Evolutionary conservation across 2,797 vertebrate genomes (phyloP).

Genomic region (Lateolabrax maculatus): DNA sequence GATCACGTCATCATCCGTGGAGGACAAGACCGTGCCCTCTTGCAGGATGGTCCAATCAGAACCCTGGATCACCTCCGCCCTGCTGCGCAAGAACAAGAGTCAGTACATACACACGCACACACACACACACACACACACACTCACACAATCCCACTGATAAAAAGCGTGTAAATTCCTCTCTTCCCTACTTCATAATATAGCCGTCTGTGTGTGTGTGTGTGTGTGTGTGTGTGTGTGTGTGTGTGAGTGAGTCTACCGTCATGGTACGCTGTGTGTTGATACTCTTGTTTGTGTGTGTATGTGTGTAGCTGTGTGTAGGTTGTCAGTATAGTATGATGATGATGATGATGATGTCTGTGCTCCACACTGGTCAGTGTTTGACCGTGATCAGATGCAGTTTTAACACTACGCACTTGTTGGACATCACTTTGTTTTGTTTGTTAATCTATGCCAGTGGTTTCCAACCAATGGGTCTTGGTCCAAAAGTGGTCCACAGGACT

Average conservation of each 20-base stretch:
- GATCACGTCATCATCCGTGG: conserved; percentile 89
- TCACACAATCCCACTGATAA: not conserved
- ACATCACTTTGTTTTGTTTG: not conserved
- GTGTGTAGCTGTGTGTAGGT: too few relatives aligned
- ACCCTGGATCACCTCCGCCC: conserved; percentile 87
- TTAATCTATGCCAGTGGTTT: not conserved
- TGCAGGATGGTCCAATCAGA: conserved; percentile 91
- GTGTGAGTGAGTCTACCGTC: not conserved
- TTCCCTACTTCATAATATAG: not conserved
- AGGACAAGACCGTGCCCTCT: conserved; percentile 87
- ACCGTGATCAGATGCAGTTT: not conserved
- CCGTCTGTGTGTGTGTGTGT: conserved; percentile 1
- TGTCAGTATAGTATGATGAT: not conserved
- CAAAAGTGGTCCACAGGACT: not conserved
- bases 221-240: conserved; percentile 29
- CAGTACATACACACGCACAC: conserved; percentile 75
- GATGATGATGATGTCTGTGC: not conserved
- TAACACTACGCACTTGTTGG: not conserved
- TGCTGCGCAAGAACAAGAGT: conserved; percentile 91
- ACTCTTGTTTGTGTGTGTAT: conserved; percentile 20
- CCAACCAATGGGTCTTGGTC: not conserved
- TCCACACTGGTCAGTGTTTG: not conserved
- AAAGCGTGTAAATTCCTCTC: not conserved
- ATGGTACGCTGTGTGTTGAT: not conserved
- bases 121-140: conserved; percentile 1